Evolutionary conservation across 2,888 invertebrate species (phyloP).

Genomic region (Galerucella nymphaeae): DNA sequence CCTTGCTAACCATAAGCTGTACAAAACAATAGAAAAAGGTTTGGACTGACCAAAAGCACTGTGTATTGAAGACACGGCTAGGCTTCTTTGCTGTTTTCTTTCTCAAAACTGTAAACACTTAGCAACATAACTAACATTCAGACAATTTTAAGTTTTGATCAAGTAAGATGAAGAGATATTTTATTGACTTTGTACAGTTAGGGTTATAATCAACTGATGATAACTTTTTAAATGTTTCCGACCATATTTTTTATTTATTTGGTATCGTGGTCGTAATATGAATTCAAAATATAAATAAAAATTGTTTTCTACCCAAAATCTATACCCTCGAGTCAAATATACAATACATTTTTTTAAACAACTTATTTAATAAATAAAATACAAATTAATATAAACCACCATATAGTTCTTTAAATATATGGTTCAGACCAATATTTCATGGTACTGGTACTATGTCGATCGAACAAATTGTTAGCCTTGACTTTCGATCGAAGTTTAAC

Average conservation of each 20-base stretch:
- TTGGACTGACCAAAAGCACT: too few species aligned
- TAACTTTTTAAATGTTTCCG: background rate
- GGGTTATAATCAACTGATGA: too few species aligned
- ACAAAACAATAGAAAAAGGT: too few species aligned
- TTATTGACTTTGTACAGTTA: too few species aligned
- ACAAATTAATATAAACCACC: background rate
- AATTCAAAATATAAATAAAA: background rate
- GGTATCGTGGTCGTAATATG: background rate
- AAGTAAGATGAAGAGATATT: too few species aligned
- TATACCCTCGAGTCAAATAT: background rate
- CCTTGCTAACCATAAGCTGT: too few species aligned
- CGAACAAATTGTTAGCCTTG: slow-evolving; percentile 67
- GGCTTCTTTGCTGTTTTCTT: too few species aligned
- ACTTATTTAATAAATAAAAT: slow-evolving; percentile 7
- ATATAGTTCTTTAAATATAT: slow-evolving; percentile 53
- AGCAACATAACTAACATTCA: too few species aligned
- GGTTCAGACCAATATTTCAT: slow-evolving; percentile 65
- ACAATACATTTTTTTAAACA: background rate
- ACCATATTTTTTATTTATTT: background rate
- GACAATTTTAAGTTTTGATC: too few species aligned
- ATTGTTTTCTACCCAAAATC: background rate
- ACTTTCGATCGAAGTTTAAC: slow-evolving; percentile 80
- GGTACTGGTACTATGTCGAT: slow-evolving; percentile 64
- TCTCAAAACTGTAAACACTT: too few species aligned
- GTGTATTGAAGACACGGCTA: too few species aligned